Base-by-base conservation (phyloP, 2,113 vertebrate genomes). In the Corydoras maculifer region DNA sequence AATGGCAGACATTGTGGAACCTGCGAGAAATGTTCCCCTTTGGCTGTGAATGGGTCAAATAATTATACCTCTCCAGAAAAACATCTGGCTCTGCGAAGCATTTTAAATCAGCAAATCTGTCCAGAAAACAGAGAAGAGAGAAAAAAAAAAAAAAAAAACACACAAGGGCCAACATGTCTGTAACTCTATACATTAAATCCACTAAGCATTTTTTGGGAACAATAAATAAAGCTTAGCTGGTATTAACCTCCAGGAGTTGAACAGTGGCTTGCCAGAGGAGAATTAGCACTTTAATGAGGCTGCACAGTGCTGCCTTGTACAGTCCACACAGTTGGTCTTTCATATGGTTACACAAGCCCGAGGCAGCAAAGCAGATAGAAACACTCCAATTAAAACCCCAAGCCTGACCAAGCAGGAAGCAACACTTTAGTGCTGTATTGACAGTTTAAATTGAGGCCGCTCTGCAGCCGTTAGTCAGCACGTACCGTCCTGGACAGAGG, bases 171-270 rank as follows among this genome's bases (percentile, higher is more conserved):
- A 74, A 82, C 82, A 84, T 51, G 82, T 80, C 82, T 83, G 86
- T 82, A 87, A 88, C 86, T 75, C 81, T 84, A 87, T 83, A 88
- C 83, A 77, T 87, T 86, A 85, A 88, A 85, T 84, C 86, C 84
- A 81, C 69, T 85, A 87, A 88, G 84, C 82, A 84, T 88, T 89
- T 55, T 88, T 82, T 84, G 81, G 74, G 82, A 87, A 87, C 85
- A 88, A 89, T 89, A 90, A 90, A 90, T 90, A 89, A 89, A 88
- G 88, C 87, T 84, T 81, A 86, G 84, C 83, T 84, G 82, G 87
- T 78, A 87, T 89, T 89, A 88, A 88, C 84, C 86, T 87, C 77
- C 83, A 79, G 76, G 81, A 86, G 80, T 78, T 73, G 77, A 82
- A 85, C 82, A 84, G 84, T 82, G 77, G 78, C 82, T 79, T 85